Base-by-base conservation (phyloP, 2,797 vertebrate species). In the Decapterus maruadsi region DNA sequence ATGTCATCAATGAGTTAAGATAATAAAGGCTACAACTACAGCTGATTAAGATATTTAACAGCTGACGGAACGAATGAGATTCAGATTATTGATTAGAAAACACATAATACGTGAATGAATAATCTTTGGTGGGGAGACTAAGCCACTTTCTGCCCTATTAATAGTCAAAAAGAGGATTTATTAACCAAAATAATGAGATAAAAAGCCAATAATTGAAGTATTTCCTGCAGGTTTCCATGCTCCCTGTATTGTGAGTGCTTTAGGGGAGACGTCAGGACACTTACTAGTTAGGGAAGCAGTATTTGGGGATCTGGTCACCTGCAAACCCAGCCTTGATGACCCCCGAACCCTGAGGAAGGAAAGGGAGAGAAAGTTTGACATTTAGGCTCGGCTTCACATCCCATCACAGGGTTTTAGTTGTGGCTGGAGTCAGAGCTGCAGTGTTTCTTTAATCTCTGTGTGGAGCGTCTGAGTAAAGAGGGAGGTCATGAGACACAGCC, bases 241-340 rank as follows among this genome's bases (percentile, higher is more conserved):
- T 4, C 10, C 8, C 11, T 19, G 22, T 43, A 34, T 7, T 62
- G 26, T 11, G 14, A 10, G 31, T n/a, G 48, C 17, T 20, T 4
- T 9, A 3, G 11, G 3, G 31, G 6, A 34, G 40, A 8, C 9
- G 50, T 19, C 9, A 3, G 12, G 22, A 8, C 55, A 92, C 97
- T 96, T 93, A 97, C 96, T 97, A 97, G 93, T 97, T 97, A 6
- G 96, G 97, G 83, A 97, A 97, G 81, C 96, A 97, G 91, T 97
- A 97, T 93, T 97, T 97, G 20, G 96, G 97, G 87, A 97, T 97
- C 94, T 97, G 97, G 92, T 97, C 97, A 86, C 97, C 97, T 20
- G 97, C 97, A 85, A 97, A 97, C 29, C 97, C 97, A 79, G 97
- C 97, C 90, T 97, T 97, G 85, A 97, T 96, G 20, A 97, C 95